Percentiles rank a stretch among this genome's conserved stretches.
phyloP scores from a whole-genome alignment of 2,888 invertebrate species.

The Crocallis elinguaria region DNA sequence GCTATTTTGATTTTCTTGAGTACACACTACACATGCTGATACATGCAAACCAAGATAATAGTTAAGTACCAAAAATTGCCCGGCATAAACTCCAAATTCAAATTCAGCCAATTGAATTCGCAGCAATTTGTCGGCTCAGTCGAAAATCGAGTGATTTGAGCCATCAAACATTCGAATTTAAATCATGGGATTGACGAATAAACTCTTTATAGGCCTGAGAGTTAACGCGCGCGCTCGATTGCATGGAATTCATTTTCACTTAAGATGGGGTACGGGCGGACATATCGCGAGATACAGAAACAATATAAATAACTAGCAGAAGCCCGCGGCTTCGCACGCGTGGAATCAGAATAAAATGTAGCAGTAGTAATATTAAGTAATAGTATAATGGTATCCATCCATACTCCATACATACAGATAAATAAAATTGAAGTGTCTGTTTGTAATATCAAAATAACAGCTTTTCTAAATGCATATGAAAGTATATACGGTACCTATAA shows the following conservation, averaged over 20 bases:
- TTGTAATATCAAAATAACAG: too few species aligned
- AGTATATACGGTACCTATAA: too few species aligned
- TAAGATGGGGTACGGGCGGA: slow-evolving; percentile 36
- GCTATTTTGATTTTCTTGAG: too few species aligned
- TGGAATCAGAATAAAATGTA: too few species aligned
- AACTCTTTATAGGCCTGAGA: slow-evolving; percentile 59
- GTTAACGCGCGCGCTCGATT: slow-evolving; percentile 52
- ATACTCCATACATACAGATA: too few species aligned
- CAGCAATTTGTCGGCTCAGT: slow-evolving; percentile 41
- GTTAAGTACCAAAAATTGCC: background rate
- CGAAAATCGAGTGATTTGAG: slow-evolving; percentile 49
- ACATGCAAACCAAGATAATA: slow-evolving; percentile 3
- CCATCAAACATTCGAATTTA: slow-evolving; percentile 54
- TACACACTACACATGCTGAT: too few species aligned
- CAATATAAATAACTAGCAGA: too few species aligned
- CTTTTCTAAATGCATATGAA: too few species aligned
- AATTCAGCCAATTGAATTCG: slow-evolving; percentile 43
- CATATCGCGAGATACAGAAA: slow-evolving; percentile 15
- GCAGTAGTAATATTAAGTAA: too few species aligned
- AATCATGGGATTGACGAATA: slow-evolving; percentile 58
- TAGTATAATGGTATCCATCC: too few species aligned
- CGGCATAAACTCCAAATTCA: slow-evolving; percentile 18
- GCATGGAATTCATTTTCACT: slow-evolving; percentile 63
- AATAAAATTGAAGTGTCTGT: too few species aligned
- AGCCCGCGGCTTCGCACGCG: too few species aligned